Conservation (phyloP, 2,888 invertebrate genomes). For the Diaprepes abbreviatus region DNA sequence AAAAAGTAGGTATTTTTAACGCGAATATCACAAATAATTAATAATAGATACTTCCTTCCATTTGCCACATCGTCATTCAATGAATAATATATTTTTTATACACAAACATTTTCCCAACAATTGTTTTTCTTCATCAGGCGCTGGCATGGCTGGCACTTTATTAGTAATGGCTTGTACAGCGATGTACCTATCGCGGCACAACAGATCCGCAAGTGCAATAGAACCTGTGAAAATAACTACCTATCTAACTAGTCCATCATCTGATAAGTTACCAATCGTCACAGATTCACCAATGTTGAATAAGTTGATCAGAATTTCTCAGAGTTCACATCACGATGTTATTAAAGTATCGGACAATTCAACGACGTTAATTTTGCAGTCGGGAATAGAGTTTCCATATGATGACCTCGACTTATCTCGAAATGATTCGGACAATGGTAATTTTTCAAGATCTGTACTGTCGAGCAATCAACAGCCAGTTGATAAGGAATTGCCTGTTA, state of each 20-base stretch:
- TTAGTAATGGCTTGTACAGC: conserved; percentile 71
- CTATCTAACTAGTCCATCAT: conserved; percentile 16
- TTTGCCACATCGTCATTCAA: too few species aligned
- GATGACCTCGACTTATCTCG: background rate
- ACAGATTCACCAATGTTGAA: conserved; percentile 32
- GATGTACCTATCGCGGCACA: conserved; percentile 67
- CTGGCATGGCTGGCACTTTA: conserved; percentile 60
- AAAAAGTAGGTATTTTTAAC: too few species aligned
- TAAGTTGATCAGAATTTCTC: conserved; percentile 24
- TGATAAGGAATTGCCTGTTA: background rate
- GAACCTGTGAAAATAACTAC: conserved; percentile 10
- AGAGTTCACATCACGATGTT: background rate
- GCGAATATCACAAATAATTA: too few species aligned
- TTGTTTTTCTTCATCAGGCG: conserved; percentile 27
- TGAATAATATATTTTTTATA: too few species aligned
- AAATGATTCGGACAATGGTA: conserved; percentile 9
- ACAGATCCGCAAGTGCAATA: conserved; percentile 5
- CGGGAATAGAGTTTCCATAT: background rate
- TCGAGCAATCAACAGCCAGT: background rate
- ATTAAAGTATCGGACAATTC: conserved; percentile 24
- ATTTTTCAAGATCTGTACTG: background rate
- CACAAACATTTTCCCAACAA: background rate
- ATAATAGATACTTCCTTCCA: too few species aligned
- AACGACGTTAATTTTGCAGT: conserved; percentile 27
- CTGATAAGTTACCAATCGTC: conserved; percentile 3